phyloP scores from a whole-genome alignment of 2,113 vertebrate species.

The Mesembrinibis cayennensis region DNA sequence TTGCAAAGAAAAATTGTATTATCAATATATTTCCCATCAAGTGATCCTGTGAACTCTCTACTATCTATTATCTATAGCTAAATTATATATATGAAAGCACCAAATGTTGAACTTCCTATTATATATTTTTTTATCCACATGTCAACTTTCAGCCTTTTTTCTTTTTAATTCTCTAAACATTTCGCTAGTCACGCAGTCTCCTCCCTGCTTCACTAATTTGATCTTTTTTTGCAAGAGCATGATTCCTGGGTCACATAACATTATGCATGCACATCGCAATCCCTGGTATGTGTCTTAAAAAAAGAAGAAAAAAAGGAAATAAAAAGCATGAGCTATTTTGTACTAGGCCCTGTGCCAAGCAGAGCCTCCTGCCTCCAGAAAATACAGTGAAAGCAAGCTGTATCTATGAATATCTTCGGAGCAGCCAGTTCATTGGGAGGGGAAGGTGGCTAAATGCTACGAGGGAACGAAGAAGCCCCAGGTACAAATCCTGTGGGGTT shows the following conservation, averaged over 20 bases:
- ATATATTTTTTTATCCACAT: slow-evolving; percentile 5
- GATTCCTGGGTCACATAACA: not conserved
- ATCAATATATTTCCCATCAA: slow-evolving; percentile 78
- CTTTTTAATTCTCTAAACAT: not conserved
- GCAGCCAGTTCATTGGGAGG: not conserved
- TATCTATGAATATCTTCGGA: not conserved
- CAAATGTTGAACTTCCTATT: not conserved
- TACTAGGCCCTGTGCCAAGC: slow-evolving; percentile 12
- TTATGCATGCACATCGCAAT: not conserved
- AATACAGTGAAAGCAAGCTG: not conserved
- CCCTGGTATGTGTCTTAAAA: not conserved
- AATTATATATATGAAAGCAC: not conserved
- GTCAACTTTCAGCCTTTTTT: not conserved
- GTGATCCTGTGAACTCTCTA: slow-evolving; percentile 39
- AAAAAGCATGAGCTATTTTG: slow-evolving; percentile 34
- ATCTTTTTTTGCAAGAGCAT: not conserved
- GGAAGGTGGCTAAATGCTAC: not conserved
- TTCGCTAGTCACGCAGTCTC: not conserved
- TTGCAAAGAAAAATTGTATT: slow-evolving; percentile 74
- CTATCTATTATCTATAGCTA: slow-evolving; percentile 36
- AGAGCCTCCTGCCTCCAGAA: slow-evolving; percentile 24
- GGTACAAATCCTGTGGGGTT: not conserved
- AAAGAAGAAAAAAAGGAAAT: not conserved
- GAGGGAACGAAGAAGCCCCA: not conserved
- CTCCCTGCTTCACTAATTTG: not conserved